Evolutionary conservation across 2,113 vertebrate genomes (phyloP).

Genomic region (Columbina picui): DNA sequence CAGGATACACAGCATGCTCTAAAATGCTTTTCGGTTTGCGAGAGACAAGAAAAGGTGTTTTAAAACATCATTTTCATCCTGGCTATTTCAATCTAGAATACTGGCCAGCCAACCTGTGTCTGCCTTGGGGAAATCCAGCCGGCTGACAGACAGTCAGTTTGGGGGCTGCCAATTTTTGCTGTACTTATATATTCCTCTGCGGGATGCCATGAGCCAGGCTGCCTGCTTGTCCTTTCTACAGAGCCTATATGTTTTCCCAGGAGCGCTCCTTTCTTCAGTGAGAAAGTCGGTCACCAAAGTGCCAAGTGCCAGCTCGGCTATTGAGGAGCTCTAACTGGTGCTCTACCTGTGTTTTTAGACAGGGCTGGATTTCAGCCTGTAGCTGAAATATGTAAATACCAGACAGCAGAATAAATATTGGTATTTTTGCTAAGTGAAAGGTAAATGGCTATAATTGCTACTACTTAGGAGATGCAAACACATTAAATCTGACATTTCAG

Average conservation of each 20-base stretch:
- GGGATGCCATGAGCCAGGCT: neutral
- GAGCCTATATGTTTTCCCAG: neutral
- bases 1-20: neutral
- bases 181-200: neutral
- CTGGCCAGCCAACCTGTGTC: neutral
- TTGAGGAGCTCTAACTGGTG: neutral
- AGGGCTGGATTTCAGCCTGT: neutral
- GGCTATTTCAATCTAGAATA: neutral
- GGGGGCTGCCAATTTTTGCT: neutral
- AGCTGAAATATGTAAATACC: neutral
- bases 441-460: slow-evolving; percentile 40
- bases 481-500: slow-evolving; percentile 39
- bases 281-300: neutral
- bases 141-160: neutral
- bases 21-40: neutral
- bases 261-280: neutral
- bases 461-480: neutral
- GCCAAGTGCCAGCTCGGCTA: accelerated
- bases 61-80: neutral
- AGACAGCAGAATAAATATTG: slow-evolving; percentile 19
- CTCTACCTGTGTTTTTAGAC: neutral
- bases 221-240: neutral
- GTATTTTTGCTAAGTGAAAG: slow-evolving; percentile 18
- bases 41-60: neutral
- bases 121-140: neutral